A percentile compares a stretch with the other conserved stretches of the same genome.
Conservation (phyloP, 1,140 invertebrate genomes). For the Lethrus apterus region DNA sequence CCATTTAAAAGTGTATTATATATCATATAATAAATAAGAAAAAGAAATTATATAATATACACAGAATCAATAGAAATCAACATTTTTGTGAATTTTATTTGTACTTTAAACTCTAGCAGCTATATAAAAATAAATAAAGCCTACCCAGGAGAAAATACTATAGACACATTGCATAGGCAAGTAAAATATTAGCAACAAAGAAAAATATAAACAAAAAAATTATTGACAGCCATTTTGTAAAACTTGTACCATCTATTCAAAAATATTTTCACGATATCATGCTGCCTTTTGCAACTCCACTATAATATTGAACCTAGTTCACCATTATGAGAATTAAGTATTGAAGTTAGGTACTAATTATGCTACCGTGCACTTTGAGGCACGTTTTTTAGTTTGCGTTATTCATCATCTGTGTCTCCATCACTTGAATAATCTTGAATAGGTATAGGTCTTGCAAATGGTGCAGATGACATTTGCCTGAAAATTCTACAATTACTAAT, state of each 20-base stretch:
- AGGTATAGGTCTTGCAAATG: constrained; percentile 59
- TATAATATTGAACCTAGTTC: not conserved
- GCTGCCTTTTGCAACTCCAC: constrained; percentile 3
- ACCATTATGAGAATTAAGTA: constrained; percentile 12
- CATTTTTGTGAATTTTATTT: constrained; percentile 5
- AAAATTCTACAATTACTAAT: constrained; percentile 22
- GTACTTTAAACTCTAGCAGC: constrained; percentile 6
- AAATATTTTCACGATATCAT: constrained; percentile 8
- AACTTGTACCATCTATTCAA: constrained; percentile 5
- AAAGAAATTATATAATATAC: no score
- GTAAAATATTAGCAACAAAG: not conserved
- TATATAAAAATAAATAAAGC: constrained; percentile 2
- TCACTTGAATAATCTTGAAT: constrained; percentile 79
- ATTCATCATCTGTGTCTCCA: constrained; percentile 83
- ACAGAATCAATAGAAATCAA: not conserved
- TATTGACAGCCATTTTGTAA: not conserved
- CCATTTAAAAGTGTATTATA: constrained; percentile 1
- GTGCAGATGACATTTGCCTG: constrained; percentile 73
- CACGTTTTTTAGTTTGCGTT: constrained; percentile 35
- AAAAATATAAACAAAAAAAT: not conserved
- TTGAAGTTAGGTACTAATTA: constrained; percentile 16
- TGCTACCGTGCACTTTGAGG: constrained; percentile 15
- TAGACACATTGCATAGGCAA: constrained; percentile 1
- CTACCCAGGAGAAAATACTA: constrained; percentile 4
- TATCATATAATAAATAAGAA: not conserved